Conservation (phyloP, 2,888 invertebrate species). For the Rhabditoides inermis region DNA sequence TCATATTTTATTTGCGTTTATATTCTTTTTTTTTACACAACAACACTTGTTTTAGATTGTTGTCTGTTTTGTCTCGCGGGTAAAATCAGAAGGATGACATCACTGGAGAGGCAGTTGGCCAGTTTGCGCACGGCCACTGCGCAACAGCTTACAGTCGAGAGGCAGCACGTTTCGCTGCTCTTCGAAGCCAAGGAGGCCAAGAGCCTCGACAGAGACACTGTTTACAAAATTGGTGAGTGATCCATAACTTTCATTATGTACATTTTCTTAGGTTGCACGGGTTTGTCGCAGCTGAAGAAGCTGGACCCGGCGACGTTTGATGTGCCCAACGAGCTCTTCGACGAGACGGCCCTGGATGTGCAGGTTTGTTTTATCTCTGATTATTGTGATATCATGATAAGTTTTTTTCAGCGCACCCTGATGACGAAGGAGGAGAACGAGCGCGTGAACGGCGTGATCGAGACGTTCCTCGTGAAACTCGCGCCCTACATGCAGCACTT, state of each 20-base stretch:
- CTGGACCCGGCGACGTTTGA: conserved; percentile 68
- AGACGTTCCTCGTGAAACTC: conserved; percentile 68
- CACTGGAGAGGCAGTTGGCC: conserved; percentile 55
- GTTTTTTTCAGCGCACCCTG: conserved; percentile 52
- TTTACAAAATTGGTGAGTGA: conserved; percentile 72
- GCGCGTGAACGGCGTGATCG: conserved; percentile 68
- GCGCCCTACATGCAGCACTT: conserved; percentile 82
- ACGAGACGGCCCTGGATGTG: conserved; percentile 67
- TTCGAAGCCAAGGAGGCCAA: conserved; percentile 85
- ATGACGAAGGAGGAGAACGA: conserved; percentile 69
- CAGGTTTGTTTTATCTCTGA: conserved; percentile 37
- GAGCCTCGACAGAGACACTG: conserved; percentile 71
- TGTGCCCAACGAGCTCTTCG: conserved; percentile 72
- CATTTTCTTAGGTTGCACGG: conserved; percentile 63
- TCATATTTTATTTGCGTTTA: not conserved
- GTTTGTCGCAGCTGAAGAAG: conserved; percentile 72
- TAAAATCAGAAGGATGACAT: conserved; percentile 50
- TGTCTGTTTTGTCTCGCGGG: conserved; percentile 26
- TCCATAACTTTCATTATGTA: too few species aligned
- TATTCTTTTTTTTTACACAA: not conserved
- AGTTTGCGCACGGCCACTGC: conserved; percentile 54
- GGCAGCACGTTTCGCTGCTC: conserved; percentile 67
- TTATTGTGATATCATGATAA: not conserved
- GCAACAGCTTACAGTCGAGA: conserved; percentile 46
- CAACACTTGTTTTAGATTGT: conserved; percentile 17